Percentiles rank a stretch among this genome's conserved stretches.
Conservation (phyloP, 1,140 invertebrate genomes). For the Leptinotarsa texana region DNA sequence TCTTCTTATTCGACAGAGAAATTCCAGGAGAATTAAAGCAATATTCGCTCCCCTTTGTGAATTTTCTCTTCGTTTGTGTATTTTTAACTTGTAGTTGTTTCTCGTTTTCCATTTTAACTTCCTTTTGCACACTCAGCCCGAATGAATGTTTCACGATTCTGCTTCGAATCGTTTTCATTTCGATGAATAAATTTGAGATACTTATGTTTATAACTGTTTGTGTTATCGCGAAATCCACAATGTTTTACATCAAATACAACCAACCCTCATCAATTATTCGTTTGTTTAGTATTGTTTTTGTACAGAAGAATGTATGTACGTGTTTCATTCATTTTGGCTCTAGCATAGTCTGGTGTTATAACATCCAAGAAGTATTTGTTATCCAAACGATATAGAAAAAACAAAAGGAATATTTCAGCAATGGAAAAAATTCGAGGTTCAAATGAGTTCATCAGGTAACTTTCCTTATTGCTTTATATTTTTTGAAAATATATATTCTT, state of each 20-base stretch:
- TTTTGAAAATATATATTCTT: too few relatives aligned
- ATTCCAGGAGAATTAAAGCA: slow-evolving; percentile 28
- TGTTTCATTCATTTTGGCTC: too few relatives aligned
- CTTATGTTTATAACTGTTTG: neutral
- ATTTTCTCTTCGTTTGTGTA: slow-evolving; percentile 30
- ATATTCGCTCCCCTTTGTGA: slow-evolving; percentile 31
- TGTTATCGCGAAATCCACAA: slow-evolving; percentile 2
- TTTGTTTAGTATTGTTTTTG: too few relatives aligned
- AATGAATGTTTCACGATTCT: slow-evolving; percentile 16
- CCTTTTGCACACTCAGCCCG: slow-evolving; percentile 9
- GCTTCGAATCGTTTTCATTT: slow-evolving; percentile 1
- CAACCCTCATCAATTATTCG: too few relatives aligned
- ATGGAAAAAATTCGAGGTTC: too few relatives aligned
- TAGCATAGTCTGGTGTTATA: too few relatives aligned
- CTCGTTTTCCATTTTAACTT: slow-evolving; percentile 16
- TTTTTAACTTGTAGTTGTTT: slow-evolving; percentile 9
- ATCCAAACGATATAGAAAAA: too few relatives aligned
- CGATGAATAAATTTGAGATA: slow-evolving; percentile 3
- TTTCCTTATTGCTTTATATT: too few relatives aligned
- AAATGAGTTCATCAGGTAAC: too few relatives aligned
- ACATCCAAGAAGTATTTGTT: too few relatives aligned
- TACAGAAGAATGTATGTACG: too few relatives aligned
- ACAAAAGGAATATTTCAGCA: too few relatives aligned
- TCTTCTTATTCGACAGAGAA: slow-evolving; percentile 40
- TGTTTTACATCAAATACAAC: neutral